Conservation (phyloP, 2,888 invertebrate genomes). For the Drosophila tripunctata region DNA sequence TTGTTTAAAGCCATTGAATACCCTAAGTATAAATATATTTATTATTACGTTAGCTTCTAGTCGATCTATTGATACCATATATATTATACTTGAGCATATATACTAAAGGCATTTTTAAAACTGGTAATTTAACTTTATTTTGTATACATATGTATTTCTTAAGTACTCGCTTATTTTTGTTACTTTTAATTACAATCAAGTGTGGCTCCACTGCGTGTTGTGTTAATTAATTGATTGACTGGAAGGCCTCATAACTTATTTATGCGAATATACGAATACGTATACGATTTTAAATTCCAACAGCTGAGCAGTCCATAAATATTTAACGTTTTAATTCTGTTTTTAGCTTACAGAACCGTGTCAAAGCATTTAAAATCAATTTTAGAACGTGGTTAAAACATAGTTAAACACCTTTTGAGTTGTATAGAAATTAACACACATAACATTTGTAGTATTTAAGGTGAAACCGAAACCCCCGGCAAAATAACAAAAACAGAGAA, state of each 20-base stretch:
- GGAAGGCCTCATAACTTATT: constrained; percentile 35
- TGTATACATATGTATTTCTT: constrained; percentile 33
- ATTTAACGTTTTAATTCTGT: constrained; percentile 39
- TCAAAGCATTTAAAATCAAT: constrained; percentile 57
- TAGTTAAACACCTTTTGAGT: constrained; percentile 1
- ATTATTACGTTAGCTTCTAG: neutral
- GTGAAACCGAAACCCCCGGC: constrained; percentile 37
- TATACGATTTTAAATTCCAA: constrained; percentile 38
- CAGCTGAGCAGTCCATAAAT: constrained; percentile 51
- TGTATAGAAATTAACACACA: constrained; percentile 2
- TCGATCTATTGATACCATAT: neutral
- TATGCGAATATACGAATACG: constrained; percentile 25
- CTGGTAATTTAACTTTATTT: constrained; percentile 64
- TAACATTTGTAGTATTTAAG: constrained; percentile 19
- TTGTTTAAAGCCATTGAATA: constrained; percentile 20
- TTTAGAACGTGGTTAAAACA: constrained; percentile 36
- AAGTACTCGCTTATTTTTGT: constrained; percentile 20
- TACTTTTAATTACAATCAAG: constrained; percentile 33
- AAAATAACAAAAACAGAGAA: constrained; percentile 16
- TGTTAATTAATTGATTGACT: constrained; percentile 46
- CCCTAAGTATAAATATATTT: no score
- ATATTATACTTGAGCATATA: constrained; percentile 1
- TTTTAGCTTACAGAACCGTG: constrained; percentile 46
- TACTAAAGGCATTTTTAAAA: constrained; percentile 50
- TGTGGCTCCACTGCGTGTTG: constrained; percentile 40